Percentiles rank a stretch among this genome's conserved stretches.
phyloP scores from a whole-genome alignment of 2,797 vertebrate species.

The Pantherophis vulpinus region DNA sequence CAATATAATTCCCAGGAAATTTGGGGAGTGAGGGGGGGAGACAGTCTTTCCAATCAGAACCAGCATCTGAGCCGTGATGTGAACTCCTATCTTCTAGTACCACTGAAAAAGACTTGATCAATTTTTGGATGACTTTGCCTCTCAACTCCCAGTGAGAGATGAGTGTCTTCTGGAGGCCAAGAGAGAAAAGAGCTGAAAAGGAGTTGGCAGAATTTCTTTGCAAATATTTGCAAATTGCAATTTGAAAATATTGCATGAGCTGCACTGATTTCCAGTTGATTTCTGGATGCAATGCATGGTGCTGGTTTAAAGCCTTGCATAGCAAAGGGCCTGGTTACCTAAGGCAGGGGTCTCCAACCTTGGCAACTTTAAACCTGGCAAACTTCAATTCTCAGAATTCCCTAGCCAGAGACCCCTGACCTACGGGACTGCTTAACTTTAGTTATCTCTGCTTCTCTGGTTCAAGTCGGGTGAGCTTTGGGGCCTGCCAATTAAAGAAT shows the following conservation, averaged over 20 bases:
- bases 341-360: not conserved
- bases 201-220: not conserved
- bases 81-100: too few species aligned
- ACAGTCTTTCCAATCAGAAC: not conserved
- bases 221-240: too few species aligned
- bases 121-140: not conserved
- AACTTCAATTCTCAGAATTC: too few species aligned
- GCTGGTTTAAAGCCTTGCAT: not conserved
- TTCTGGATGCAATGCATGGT: not conserved
- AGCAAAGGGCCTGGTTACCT: not conserved
- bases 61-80: not conserved
- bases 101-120: not conserved
- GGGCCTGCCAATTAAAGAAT: not conserved
- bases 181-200: not conserved
- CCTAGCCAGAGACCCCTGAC: too few species aligned
- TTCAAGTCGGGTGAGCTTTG: not conserved
- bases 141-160: not conserved
- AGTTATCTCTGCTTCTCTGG: not conserved
- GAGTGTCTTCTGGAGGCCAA: not conserved
- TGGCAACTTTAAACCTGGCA: too few species aligned
- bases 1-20: not conserved
- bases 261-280: not conserved
- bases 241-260: not conserved
- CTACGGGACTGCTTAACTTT: not conserved
- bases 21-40: too few species aligned